Conservation (phyloP, 1,140 invertebrate genomes). For the Aphidius gifuensis region DNA sequence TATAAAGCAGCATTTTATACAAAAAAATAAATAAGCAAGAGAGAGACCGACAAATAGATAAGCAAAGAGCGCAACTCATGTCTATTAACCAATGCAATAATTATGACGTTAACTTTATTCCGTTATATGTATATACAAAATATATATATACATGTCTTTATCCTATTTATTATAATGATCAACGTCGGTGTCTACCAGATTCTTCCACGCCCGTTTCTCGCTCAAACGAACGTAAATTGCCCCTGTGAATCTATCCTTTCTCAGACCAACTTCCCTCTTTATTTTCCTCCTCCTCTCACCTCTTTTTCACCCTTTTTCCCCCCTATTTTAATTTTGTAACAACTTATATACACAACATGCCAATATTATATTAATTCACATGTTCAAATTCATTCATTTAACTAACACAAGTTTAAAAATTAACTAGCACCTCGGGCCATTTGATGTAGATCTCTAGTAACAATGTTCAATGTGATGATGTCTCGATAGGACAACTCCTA, state of each 20-base stretch:
- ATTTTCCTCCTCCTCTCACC: not conserved
- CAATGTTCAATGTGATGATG: slow-evolving; percentile 39
- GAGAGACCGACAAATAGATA: not conserved
- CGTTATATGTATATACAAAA: slow-evolving; percentile 7
- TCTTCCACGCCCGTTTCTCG: slow-evolving; percentile 24
- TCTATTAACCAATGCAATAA: slow-evolving; percentile 12
- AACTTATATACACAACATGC: too few species aligned
- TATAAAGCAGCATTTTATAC: too few species aligned
- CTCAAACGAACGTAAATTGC: slow-evolving; percentile 21
- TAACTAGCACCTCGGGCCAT: not conserved
- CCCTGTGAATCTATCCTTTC: not conserved
- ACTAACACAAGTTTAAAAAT: not conserved
- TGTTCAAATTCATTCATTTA: too few species aligned
- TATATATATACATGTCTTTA: not conserved
- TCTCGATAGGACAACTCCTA: slow-evolving; percentile 42
- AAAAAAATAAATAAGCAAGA: too few species aligned
- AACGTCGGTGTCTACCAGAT: slow-evolving; percentile 12
- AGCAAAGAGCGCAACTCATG: not conserved
- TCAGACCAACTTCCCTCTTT: not conserved
- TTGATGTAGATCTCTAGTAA: too few species aligned
- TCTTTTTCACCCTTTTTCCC: not conserved
- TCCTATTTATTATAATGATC: slow-evolving; percentile 28
- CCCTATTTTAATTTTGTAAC: not conserved
- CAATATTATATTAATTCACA: too few species aligned
- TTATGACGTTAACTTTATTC: slow-evolving; percentile 24